A percentile compares a stretch with the other conserved stretches of the same genome.
phyloP scores from a whole-genome alignment of 2,797 vertebrate genomes.

The Pampus argenteus region DNA sequence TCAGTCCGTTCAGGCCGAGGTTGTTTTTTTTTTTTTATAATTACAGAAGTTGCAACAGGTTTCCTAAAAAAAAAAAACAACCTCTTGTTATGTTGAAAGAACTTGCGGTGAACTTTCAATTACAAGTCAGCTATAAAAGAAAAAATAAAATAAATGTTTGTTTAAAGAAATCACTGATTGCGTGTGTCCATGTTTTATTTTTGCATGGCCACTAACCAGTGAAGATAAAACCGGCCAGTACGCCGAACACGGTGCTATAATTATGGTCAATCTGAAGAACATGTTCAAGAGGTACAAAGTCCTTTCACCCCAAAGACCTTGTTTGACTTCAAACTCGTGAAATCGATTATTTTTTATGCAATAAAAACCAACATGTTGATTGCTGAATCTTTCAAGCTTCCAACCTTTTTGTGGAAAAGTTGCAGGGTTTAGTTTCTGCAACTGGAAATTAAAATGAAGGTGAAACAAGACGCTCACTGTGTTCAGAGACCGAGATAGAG shows the following conservation, averaged over 20 bases:
- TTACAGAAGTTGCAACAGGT: background rate
- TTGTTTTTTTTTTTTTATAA: too few species aligned
- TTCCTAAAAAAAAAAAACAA: too few species aligned
- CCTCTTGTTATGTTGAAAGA: background rate
- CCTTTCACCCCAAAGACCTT: background rate
- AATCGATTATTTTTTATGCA: background rate
- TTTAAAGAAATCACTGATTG: background rate
- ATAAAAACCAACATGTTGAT: background rate
- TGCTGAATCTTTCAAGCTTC: background rate
- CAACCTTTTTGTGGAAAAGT: background rate
- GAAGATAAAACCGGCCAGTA: too few species aligned
- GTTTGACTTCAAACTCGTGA: background rate
- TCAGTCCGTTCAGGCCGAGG: background rate
- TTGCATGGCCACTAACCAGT: too few species aligned
- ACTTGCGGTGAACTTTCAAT: background rate
- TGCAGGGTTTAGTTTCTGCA: background rate
- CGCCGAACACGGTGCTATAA: too few species aligned
- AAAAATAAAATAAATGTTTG: too few species aligned
- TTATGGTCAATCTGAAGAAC: too few species aligned
- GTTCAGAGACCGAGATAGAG: slow-evolving; percentile 26
- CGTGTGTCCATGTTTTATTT: too few species aligned
- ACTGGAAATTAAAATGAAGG: background rate
- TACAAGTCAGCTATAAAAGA: background rate
- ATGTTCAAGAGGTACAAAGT: too few species aligned
- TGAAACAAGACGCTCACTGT: background rate